Base-by-base conservation (phyloP, 2,888 invertebrate species). In the Synergus laeviventris region DNA sequence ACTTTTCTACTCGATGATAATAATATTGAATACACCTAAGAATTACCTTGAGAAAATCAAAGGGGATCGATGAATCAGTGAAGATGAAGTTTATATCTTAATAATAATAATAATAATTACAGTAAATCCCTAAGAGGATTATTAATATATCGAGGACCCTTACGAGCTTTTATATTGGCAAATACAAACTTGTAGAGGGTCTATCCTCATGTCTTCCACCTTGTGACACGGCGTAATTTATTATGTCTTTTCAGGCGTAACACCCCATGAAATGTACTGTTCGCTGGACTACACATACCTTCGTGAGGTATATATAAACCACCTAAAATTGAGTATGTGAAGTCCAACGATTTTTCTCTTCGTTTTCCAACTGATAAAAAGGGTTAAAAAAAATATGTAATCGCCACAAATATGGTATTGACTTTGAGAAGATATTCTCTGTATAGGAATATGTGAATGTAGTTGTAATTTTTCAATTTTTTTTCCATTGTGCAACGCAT, bases 191-290 rank as follows among this genome's bases (percentile, higher is more conserved):
- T 62, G 62, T 39, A 45, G 16, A 70, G 49, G 66, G 64, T 62
- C 56, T 61, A 39, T 61, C 42, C 42, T 64, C 42, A 45, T 49
- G 62, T 75, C 76, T 78, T 78, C 76, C 80, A 78, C 78, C 78
- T 31, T 64, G 77, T 73, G 74, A 60, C 75, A 75, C 61, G 76
- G 74, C 76, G 76, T 81, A 82, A 83, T 83, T 5, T 31, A 31
- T 31, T 31, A 81, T 81, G 78, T 75, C 76, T 79, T 76, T 24
- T 78, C 73, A 78, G 77, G 76, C 78, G 76, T 70, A 45, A 70
- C 45, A 70, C 45, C 66, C 45, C 39, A n/a, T 16, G 49, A 70
- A 31, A 70, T 49, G 21, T 56, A 12, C 21, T 14, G 16, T 39
- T 54, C 54, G 7, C 18, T 18, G 11, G 54, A 54, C 16, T 54